Evolutionary conservation across 2,113 vertebrate genomes (phyloP).

Genomic region (Coptodon bakossiorum): DNA sequence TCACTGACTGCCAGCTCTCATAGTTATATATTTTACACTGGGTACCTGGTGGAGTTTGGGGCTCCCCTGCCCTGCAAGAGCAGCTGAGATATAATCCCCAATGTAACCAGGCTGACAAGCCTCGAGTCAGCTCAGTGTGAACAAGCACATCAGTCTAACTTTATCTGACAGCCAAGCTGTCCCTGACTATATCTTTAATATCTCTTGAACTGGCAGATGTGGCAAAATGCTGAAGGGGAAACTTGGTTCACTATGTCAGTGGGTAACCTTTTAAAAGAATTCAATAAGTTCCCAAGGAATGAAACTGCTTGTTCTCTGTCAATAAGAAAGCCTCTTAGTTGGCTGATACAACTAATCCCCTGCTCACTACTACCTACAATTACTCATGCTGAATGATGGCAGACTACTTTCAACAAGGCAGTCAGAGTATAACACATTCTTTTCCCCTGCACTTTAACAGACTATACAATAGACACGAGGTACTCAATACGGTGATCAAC

Average conservation of each 20-base stretch:
- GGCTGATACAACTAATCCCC: conserved; percentile 1
- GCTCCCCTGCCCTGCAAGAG: background rate
- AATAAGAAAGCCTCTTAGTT: conserved; percentile 15
- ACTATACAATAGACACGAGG: background rate
- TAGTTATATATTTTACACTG: background rate
- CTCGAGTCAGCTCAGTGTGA: background rate
- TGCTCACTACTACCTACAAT: background rate
- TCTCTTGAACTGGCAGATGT: background rate
- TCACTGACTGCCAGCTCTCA: background rate
- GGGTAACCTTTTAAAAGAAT: conserved; percentile 13
- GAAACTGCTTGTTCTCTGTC: background rate
- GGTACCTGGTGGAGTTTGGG: background rate
- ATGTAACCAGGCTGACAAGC: background rate
- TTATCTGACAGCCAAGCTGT: background rate
- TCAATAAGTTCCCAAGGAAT: background rate
- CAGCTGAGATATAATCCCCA: background rate
- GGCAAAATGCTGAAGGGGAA: background rate
- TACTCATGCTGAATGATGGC: background rate
- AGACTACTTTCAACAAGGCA: background rate
- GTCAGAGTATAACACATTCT: background rate
- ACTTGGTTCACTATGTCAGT: conserved; percentile 40
- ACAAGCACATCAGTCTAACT: background rate
- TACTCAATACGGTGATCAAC: background rate
- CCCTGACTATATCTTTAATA: background rate
- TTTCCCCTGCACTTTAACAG: background rate